Base-by-base conservation (phyloP, 2,888 invertebrate species). In the Bembecia ichneumoniformis region DNA sequence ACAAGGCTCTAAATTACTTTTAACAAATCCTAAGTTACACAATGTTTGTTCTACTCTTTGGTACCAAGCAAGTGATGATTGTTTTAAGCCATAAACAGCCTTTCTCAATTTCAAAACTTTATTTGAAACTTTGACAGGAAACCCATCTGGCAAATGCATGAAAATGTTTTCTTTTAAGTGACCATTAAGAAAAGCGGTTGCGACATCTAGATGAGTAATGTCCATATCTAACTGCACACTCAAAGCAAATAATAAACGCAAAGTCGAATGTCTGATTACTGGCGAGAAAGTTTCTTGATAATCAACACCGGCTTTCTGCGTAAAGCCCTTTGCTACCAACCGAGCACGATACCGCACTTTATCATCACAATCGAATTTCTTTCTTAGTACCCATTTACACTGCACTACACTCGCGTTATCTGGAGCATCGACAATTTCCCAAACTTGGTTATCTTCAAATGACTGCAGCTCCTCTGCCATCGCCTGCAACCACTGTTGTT, bases 1-100 rank as follows among this genome's bases (percentile, higher is more conserved):
- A 55, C 52, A 55, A 7, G 55, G 52, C 35, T 55, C 55, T 47
- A 11, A 47, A 34, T 35, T 47, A 14, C 13, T 46, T 36, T 51
- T 28, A 2, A 28, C 9, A 50, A 35, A 52, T 13, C 46, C 49
- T 47, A 48, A 43, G 28, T 47, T 34, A 17, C 34, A 20, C 43
- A 50, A 50, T n/a, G 35, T 43, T 7, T 34, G 43, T 43, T 50
- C 43, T 50, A 50, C 50, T 47, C 43, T 50, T 9, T 50, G 20
- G 47, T 50, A 47, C 50, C 47, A 50, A 20, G 20, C 35, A 43
- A 40, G 43, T 43, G 50, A 50, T 43, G 50, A 47, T 14, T 49
- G 49, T 13, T 49, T 47, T 20, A 50, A 50, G 13, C 50, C 50
- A 50, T 50, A 50, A 49, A 46, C 40, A 13, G 10, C 49, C 17